Conservation (phyloP, 2,888 invertebrate species). For the Lasioglossum morio region DNA sequence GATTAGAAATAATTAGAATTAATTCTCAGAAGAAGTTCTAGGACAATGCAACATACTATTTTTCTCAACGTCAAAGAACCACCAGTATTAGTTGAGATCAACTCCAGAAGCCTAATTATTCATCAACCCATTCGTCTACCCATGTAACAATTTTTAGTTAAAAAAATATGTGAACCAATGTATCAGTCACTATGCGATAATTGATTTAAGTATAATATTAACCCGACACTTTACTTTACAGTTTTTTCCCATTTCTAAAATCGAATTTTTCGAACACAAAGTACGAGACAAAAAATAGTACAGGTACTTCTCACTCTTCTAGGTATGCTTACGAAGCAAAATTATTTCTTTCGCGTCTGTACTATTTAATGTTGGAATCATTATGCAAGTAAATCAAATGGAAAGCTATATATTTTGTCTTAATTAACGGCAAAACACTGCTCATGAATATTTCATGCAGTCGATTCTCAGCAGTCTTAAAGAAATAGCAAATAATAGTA, state of each 20-base stretch:
- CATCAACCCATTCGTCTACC: no score
- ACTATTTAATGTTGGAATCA: neutral
- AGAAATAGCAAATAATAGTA: conserved; percentile 3
- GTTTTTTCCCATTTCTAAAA: no score
- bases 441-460: neutral
- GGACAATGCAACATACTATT: no score
- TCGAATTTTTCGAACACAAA: no score
- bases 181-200: no score
- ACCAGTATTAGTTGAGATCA: no score
- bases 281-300: neutral
- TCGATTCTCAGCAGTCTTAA: conserved; percentile 5
- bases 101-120: no score
- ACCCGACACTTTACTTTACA: no score
- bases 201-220: no score
- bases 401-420: neutral
- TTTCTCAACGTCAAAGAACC: no score
- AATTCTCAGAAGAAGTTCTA: no score
- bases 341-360: neutral
- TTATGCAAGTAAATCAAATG: neutral
- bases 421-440: neutral
- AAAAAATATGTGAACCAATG: neutral
- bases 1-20: no score
- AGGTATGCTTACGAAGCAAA: neutral
- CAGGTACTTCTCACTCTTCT: neutral
- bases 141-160: neutral